These are phyloP conservation scores for Noctua fimbriata DNA, from an alignment of 2,888 invertebrate genomes.

Conservation along the genomic window DNA sequence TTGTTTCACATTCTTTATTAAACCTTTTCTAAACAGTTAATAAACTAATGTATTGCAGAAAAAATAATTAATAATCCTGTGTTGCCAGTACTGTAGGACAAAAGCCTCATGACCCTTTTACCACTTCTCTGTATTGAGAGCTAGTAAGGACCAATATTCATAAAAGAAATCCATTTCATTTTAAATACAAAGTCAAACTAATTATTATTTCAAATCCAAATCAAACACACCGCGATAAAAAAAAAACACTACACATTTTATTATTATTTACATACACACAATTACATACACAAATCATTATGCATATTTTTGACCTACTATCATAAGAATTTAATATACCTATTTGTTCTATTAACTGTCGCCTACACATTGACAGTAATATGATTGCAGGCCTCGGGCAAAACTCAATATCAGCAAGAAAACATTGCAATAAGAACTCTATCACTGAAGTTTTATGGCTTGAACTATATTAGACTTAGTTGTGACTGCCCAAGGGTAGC, in stretches of 20 bases:
- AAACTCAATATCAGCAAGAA: neutral
- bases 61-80: neutral
- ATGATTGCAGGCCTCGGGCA: neutral
- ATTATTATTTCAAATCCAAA: neutral
- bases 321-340: constrained; percentile 17
- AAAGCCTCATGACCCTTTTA: neutral
- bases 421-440: constrained; percentile 18
- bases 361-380: constrained; percentile 16
- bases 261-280: neutral
- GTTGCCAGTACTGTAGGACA: neutral
- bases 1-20: neutral
- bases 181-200: neutral
- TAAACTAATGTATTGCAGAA: neutral
- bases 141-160: neutral
- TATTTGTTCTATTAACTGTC: constrained; percentile 41
- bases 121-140: neutral
- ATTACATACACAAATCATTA: constrained; percentile 12
- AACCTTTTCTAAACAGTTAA: neutral
- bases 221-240: neutral
- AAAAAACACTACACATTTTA: neutral
- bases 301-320: constrained; percentile 31
- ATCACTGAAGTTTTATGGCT: neutral
- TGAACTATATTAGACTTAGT: neutral
- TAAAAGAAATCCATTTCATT: neutral
- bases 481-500: constrained; percentile 34